Conservation (phyloP, 2,113 vertebrate species). For the Nematolebias whitei region DNA sequence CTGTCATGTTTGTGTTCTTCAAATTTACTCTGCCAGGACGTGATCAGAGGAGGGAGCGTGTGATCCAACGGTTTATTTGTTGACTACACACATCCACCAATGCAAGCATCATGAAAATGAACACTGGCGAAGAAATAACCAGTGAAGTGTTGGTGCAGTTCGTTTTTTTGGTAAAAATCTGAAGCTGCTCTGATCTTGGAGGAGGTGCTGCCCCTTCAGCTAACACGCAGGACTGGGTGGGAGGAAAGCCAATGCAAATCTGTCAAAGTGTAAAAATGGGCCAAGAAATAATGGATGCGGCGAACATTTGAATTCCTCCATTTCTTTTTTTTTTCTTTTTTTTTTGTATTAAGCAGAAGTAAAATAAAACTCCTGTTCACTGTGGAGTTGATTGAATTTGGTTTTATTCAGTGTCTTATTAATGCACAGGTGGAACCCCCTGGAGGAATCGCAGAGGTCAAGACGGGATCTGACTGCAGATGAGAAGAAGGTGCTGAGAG, state of each 20-base stretch:
- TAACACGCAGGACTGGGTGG: not conserved
- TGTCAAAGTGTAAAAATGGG: conserved; percentile 10
- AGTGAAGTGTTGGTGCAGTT: not conserved
- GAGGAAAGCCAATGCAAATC: conserved; percentile 2
- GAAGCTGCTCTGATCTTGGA: not conserved
- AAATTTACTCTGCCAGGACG: not conserved
- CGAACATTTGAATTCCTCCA: conserved; percentile 1
- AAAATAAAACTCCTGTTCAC: conserved; percentile 26
- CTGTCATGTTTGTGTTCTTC: conserved; percentile 7
- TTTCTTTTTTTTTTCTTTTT: not conserved
- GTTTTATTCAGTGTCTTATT: conserved; percentile 47
- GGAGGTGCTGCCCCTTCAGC: not conserved
- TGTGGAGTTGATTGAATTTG: not conserved
- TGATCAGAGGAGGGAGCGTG: not conserved
- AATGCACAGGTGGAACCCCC: conserved; percentile 54
- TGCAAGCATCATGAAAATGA: not conserved
- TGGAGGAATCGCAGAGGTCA: conserved; percentile 52
- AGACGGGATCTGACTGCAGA: conserved; percentile 40
- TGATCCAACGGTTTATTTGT: conserved; percentile 3
- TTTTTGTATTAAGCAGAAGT: conserved; percentile 21
- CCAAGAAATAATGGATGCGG: conserved; percentile 4
- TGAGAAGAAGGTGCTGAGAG: conserved; percentile 42
- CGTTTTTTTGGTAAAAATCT: not conserved
- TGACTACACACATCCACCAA: not conserved
- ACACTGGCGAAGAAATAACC: not conserved